Evolutionary conservation across 2,888 invertebrate species (phyloP).

Genomic region (Protodeltote pygarga): DNA sequence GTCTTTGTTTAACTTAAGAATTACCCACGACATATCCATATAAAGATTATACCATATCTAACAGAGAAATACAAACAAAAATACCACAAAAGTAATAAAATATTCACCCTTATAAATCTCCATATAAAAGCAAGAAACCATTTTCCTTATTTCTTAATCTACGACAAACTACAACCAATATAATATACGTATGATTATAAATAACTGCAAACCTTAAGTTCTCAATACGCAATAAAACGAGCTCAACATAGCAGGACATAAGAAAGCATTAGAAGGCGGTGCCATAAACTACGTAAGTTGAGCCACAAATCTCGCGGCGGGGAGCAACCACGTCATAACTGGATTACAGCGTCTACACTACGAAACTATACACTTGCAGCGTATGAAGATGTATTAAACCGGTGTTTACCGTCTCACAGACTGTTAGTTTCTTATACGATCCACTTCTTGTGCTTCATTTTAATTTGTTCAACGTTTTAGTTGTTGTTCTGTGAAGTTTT

Average conservation of each 20-base stretch:
- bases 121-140: background rate
- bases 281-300: slow-evolving; percentile 29
- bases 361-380: background rate
- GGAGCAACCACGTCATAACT: slow-evolving; percentile 43
- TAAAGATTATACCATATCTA: no score
- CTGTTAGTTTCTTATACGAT: slow-evolving; percentile 32
- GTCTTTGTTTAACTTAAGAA: no score
- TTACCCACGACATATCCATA: no score
- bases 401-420: slow-evolving; percentile 46
- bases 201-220: background rate
- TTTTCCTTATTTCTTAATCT: slow-evolving; percentile 10
- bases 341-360: slow-evolving; percentile 38
- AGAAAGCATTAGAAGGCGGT: slow-evolving; percentile 15
- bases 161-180: slow-evolving; percentile 2
- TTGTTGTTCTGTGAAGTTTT: no score
- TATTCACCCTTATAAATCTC: no score
- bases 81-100: no score
- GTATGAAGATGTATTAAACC: slow-evolving; percentile 11
- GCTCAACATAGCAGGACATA: slow-evolving; percentile 2
- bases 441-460: slow-evolving; percentile 18
- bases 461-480: slow-evolving; percentile 14
- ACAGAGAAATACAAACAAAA: no score
- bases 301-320: slow-evolving; percentile 48
- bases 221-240: background rate
- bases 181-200: no score